Evolutionary conservation across 2,113 vertebrate species (phyloP), one percentile per base, ranked within the genome.

Genomic region (Noctilio leporinus): DNA sequence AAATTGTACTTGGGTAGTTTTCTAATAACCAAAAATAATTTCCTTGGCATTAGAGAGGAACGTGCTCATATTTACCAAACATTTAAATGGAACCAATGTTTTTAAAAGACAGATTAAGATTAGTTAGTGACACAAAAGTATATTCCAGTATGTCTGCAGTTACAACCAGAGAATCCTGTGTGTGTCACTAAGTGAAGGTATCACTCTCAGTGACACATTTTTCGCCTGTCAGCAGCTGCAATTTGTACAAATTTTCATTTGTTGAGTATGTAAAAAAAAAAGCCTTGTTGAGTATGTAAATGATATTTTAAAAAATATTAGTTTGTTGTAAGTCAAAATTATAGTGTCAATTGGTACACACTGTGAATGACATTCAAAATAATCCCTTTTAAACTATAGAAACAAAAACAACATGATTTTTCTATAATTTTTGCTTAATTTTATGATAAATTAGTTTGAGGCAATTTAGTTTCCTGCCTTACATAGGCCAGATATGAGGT

Each of bases 401-500:
- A 93, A 72, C 49, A 84, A 70, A 24, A 7, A 62, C 28, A 43
- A 15, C 7, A 53, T 65, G 91, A 80, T 62, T 88, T 38, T 57
- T 64, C 87, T 80, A n/a, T 5, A 12, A 8, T 62, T 89, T 93
- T 95, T 96, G 3, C 7, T 89, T 83, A 67, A 70, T 90, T 83
- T 88, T 0, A 4, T 80, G 67, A 83, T 72, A 33, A 90, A 97
- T 92, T 92, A 95, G 53, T 70, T 16, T 59, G 69, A 93, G 89
- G 7, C 16, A 51, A 91, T 78, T 94, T 97, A 65, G 67, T 91
- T 97, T 89, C 28, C 82, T 81, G 51, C 55, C 67, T 97, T 86
- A 84, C 49, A 35, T 81, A 51, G 73, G 53, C 97, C 76, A 96
- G 81, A n/a, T 16, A 69, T 33, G 93, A 96, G 89, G 97, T 96